These are phyloP conservation scores for Adela reaumurella DNA, from an alignment of 2,888 invertebrate genomes.

Conservation along the genomic window DNA sequence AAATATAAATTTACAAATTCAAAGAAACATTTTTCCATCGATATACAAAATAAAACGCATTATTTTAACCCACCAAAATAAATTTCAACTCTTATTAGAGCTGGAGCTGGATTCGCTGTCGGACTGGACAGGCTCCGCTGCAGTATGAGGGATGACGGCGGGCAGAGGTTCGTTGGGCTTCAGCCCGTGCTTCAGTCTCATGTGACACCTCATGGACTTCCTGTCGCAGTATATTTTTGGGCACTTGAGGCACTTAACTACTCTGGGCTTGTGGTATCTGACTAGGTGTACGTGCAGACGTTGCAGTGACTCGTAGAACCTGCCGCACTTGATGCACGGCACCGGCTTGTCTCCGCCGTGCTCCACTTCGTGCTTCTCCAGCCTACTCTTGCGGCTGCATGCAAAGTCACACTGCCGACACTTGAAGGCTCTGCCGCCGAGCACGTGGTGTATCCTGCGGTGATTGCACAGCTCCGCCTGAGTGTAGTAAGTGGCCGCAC, in stretches of 20 bases:
- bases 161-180: not conserved
- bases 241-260: not conserved
- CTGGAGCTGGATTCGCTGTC: no score
- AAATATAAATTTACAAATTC: no score
- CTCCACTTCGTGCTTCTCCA: not conserved
- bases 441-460: not conserved
- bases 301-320: not conserved
- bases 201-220: not conserved
- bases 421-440: not conserved
- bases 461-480: conserved; percentile 2
- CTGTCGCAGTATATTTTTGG: not conserved
- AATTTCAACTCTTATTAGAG: no score
- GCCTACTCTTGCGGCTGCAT: not conserved
- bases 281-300: not conserved
- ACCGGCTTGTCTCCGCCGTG: not conserved
- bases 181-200: not conserved
- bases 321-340: conserved; percentile 1
- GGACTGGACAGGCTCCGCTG: no score
- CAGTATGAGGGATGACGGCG: no score
- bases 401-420: not conserved
- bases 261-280: not conserved
- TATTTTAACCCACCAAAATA: no score
- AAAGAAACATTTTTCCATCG: no score
- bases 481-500: conserved; percentile 2
- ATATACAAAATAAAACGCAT: no score